These are phyloP conservation scores for Nothoprocta pentlandii DNA, from an alignment of 2,113 vertebrate genomes.

Conservation along the genomic window DNA sequence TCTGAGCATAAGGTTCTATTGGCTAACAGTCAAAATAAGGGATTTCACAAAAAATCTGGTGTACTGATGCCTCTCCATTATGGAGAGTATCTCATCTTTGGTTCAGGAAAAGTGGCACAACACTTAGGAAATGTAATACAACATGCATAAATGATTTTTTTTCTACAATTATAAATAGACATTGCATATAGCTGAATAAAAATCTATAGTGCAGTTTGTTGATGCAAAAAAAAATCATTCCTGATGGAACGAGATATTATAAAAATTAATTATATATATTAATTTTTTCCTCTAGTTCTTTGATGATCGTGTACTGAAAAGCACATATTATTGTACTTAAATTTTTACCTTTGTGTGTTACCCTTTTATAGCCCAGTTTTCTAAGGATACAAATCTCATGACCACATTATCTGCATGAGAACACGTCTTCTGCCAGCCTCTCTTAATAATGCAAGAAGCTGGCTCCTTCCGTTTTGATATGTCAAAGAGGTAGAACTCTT, in stretches of 20 bases:
- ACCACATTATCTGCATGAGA: background rate
- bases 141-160: background rate
- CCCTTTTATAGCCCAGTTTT: background rate
- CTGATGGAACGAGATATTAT: background rate
- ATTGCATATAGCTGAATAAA: background rate
- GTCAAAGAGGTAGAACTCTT: background rate
- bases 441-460: background rate
- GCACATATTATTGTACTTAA: background rate
- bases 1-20: background rate
- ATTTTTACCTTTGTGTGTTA: background rate
- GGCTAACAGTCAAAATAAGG: background rate
- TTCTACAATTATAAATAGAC: background rate
- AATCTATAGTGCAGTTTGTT: background rate
- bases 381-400: background rate
- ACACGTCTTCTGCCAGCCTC: background rate
- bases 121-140: background rate
- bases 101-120: background rate
- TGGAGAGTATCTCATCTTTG: background rate
- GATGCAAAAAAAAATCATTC: background rate
- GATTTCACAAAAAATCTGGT: background rate
- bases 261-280: background rate
- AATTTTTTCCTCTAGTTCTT: background rate
- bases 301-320: background rate
- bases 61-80: background rate
- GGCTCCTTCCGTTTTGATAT: background rate